Conservation (phyloP, 2,797 vertebrate genomes). For the Poeciliopsis infans region DNA sequence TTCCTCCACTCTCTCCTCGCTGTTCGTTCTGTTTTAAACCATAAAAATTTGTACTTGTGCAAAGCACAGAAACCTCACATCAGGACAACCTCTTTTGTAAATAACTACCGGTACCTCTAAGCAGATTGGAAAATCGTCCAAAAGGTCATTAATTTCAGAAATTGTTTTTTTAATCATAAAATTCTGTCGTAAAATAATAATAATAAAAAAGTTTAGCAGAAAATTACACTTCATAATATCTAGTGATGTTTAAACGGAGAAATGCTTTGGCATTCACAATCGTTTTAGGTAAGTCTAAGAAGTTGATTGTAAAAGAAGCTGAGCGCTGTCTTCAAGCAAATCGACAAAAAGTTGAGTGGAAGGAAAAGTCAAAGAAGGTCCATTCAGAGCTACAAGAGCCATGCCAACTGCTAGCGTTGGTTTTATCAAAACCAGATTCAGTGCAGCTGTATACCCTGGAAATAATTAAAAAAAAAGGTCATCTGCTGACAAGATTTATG, state of each 20-base stretch:
- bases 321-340: not conserved
- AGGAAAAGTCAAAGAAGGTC: not conserved
- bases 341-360: not conserved
- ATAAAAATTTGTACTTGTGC: not conserved
- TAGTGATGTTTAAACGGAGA: not conserved
- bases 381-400: not conserved
- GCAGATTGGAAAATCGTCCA: not conserved
- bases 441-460: not conserved
- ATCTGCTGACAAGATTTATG: not conserved
- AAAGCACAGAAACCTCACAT: not conserved
- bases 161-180: not conserved
- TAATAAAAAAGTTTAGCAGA: not conserved
- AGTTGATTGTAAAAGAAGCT: not conserved
- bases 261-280: not conserved
- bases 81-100: not conserved
- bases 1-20: constrained; percentile 2
- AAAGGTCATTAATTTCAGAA: not conserved
- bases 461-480: not conserved
- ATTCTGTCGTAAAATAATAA: not conserved
- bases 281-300: not conserved
- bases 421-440: not conserved
- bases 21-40: constrained; percentile 15
- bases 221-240: not conserved
- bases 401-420: not conserved
- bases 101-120: not conserved